These are phyloP conservation scores for Hermaeophaga mercurialis DNA, from an alignment of 2,888 invertebrate genomes.

Conservation along the genomic window DNA sequence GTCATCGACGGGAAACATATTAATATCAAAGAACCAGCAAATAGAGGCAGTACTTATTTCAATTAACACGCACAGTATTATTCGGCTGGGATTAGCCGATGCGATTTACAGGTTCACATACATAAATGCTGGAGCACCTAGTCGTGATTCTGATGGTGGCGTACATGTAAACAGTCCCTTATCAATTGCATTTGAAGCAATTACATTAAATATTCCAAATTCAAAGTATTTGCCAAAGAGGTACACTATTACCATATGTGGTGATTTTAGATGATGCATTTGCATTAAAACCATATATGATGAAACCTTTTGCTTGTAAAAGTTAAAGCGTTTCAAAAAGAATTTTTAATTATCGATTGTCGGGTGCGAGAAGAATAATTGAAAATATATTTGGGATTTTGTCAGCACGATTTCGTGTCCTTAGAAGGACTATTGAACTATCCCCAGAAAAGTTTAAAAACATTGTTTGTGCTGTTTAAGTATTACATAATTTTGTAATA, in stretches of 20 bases:
- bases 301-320: conserved; percentile 28
- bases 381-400: too few species aligned
- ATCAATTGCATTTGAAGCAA: conserved; percentile 24
- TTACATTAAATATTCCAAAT: conserved; percentile 33
- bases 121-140: conserved; percentile 29
- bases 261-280: conserved; percentile 42
- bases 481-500: too few species aligned
- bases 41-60: conserved; percentile 37
- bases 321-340: too few species aligned
- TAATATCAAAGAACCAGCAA: conserved; percentile 26
- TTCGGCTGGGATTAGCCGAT: conserved; percentile 42
- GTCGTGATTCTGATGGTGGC: conserved; percentile 33
- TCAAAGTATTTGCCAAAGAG: conserved; percentile 24
- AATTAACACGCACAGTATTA: conserved; percentile 9
- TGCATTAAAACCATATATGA: conserved; percentile 33
- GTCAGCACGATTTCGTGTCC: too few species aligned
- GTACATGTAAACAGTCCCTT: conserved; percentile 33
- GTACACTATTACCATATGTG: conserved; percentile 33
- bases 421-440: too few species aligned
- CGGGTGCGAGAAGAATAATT: too few species aligned
- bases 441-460: too few species aligned
- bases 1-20: conserved; percentile 43
- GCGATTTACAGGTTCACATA: conserved; percentile 37
- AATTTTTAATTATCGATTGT: too few species aligned
- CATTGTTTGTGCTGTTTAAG: too few species aligned